Conservation (phyloP, 2,797 vertebrate genomes). For the Otus scops region DNA sequence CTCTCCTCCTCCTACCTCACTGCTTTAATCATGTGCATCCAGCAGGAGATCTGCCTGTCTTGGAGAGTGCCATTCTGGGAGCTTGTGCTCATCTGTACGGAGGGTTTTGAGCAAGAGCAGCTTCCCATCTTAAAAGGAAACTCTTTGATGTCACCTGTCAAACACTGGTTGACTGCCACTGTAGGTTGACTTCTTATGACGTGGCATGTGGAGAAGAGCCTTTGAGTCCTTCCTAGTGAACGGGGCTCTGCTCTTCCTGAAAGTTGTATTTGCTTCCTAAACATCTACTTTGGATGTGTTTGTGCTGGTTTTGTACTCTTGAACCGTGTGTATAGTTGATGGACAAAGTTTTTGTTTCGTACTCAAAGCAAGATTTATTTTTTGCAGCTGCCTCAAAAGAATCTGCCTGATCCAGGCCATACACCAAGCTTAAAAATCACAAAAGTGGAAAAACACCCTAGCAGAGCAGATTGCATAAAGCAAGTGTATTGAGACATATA, state of each 20-base stretch:
- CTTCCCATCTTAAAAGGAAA: background rate
- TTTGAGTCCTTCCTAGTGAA: background rate
- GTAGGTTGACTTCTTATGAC: background rate
- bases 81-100: background rate
- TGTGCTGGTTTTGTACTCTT: background rate
- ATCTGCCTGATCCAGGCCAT: background rate
- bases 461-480: background rate
- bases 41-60: background rate
- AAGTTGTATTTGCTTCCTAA: background rate
- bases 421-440: background rate
- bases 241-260: background rate
- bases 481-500: background rate
- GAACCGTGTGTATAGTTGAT: background rate
- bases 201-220: background rate
- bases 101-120: background rate
- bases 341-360: background rate
- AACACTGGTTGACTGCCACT: background rate
- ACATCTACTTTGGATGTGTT: background rate
- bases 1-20: background rate
- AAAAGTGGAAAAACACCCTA: background rate
- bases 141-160: accelerated
- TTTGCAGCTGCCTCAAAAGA: background rate
- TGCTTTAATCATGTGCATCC: background rate
- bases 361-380: background rate
- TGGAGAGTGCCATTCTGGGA: background rate